A percentile compares a stretch with the other conserved stretches of the same genome.
These are phyloP conservation scores for Leptodactylus fallax DNA, from an alignment of 2,797 vertebrate species.

Conservation along the genomic window DNA sequence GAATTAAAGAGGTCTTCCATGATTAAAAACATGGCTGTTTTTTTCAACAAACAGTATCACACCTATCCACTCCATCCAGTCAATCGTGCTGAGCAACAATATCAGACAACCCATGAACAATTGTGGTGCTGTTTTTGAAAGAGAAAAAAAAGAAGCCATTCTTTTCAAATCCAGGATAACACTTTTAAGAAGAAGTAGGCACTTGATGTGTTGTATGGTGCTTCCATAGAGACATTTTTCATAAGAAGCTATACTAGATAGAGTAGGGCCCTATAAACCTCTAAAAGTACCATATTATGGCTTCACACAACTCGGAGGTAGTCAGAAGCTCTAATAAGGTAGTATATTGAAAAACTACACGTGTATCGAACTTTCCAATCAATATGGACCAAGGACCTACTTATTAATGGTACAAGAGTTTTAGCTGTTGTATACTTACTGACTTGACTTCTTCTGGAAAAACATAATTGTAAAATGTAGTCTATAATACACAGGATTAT, in stretches of 20 bases:
- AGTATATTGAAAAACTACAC: not conserved
- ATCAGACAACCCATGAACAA: too few species aligned
- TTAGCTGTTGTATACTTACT: not conserved
- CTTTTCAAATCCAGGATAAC: too few species aligned
- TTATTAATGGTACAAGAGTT: not conserved
- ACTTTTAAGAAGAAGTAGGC: not conserved
- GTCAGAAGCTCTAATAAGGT: not conserved
- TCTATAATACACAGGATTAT: not conserved
- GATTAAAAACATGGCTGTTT: too few species aligned
- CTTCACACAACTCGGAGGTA: not conserved
- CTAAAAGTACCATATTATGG: not conserved
- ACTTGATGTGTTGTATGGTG: not conserved
- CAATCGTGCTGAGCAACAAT: too few species aligned
- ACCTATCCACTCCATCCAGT: too few species aligned
- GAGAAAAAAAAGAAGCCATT: too few species aligned
- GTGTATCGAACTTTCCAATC: not conserved
- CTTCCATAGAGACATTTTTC: too few species aligned
- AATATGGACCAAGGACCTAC: not conserved
- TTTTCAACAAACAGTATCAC: too few species aligned
- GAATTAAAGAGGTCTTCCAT: too few species aligned
- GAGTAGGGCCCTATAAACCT: not conserved
- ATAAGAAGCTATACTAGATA: too few species aligned
- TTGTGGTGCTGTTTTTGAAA: too few species aligned
- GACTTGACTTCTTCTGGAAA: not conserved
- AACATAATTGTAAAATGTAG: not conserved